Base-by-base conservation (phyloP, 2,113 vertebrate species). In the Petrocephalus zakoni region DNA sequence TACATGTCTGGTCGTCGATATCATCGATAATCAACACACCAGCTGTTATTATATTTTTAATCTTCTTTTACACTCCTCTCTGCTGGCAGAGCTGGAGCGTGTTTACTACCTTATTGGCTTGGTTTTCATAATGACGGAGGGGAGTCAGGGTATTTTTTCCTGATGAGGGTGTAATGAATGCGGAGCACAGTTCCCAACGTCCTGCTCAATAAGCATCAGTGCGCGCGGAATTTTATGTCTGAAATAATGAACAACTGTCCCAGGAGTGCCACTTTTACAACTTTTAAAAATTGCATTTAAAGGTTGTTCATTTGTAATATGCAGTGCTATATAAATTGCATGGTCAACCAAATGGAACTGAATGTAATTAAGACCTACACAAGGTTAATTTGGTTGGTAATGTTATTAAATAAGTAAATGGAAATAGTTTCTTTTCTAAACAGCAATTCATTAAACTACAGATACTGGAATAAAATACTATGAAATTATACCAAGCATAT, bases 351-450 rank as follows among this genome's bases (percentile, higher is more conserved):
- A 95, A 97, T 95, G 97, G 97, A 99, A 98, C 97, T 96, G 97
- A 98, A 97, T 95, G 96, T 99, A 98, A 99, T 99, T 98, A 99
- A 98, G 97, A 97, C 95, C 95, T 95, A 96, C 96, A 96, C 97
- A 96, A 96, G 98, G 97, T 99, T 99, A 98, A 99, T 99, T 98
- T 97, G 97, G 95, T 97, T 97, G 96, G 96, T 98, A 97, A 98
- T 98, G 98, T 97, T 96, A 96, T 98, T 98, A 98, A 96, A 97
- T 96, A 97, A 97, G 96, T 97, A 97, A 97, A 97, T 97, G 96
- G 97, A 92, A 92, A 93, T 91, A 90, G 92, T 91, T 97, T 96
- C 95, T 97, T 97, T 96, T 95, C 96, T 97, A 98, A 98, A 99
- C 98, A 98, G 96, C 97, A 98, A 97, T 97, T 97, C 97, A 99